Percentiles rank a stretch among this genome's conserved stretches.
phyloP scores from a whole-genome alignment of 2,113 vertebrate species.

The Carlito syrichta region DNA sequence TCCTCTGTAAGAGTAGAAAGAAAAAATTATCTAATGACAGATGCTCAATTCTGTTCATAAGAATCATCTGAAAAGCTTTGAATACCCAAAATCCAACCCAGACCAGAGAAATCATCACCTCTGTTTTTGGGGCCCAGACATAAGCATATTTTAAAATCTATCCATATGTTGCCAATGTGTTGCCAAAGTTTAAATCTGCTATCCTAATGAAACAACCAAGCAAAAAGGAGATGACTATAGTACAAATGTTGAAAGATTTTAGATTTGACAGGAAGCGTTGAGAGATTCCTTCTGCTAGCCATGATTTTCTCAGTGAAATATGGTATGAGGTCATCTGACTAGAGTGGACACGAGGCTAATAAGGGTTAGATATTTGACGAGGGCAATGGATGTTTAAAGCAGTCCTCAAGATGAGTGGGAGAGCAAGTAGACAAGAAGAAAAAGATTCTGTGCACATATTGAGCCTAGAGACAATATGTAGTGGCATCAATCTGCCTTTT shows the following conservation, averaged over 20 bases:
- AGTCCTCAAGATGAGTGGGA: background rate
- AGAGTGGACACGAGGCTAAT: background rate
- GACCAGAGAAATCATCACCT: background rate
- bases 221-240: background rate
- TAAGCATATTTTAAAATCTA: background rate
- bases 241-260: background rate
- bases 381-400: background rate
- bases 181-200: background rate
- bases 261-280: background rate
- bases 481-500: background rate
- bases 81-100: background rate
- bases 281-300: background rate
- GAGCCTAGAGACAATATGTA: background rate
- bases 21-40: background rate
- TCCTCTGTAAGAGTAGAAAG: background rate
- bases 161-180: background rate
- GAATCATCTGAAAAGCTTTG: background rate
- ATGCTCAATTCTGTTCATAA: background rate
- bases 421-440: background rate
- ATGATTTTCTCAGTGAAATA: background rate
- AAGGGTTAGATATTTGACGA: background rate
- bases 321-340: background rate
- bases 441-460: background rate
- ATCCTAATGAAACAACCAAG: background rate
- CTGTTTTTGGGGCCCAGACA: background rate